Base-by-base conservation (phyloP, 2,797 vertebrate species). In the Mormyrus hasselquistii region DNA sequence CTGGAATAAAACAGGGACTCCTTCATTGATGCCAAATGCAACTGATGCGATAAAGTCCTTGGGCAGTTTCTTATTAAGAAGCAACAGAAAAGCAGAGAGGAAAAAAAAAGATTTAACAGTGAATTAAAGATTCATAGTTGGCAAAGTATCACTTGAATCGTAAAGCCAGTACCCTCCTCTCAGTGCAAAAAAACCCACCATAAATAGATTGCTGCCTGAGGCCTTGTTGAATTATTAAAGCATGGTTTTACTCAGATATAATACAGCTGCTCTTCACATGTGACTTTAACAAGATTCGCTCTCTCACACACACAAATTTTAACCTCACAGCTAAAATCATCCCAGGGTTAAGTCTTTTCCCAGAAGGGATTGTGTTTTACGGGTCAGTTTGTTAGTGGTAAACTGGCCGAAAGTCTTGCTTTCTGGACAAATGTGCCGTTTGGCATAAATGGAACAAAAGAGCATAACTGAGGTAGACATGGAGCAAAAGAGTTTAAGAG, bases 51-150 rank as follows among this genome's bases (percentile, higher is more conserved):
- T 29, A 50, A 22, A 12, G 4, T 50, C 50, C 29, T 86, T 19
- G 12, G 5, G 52, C 52, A 29, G 29, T 86, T 53, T 86, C 38
- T 65, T 59, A 44, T 87, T 38, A 62, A 44, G 29, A 62, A n/a
- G 52, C n/a, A 87, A 25, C 34, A 49, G 38, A 62, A 62, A 57
- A 10, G 52, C 14, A 59, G 53, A 38, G 53, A 65, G 47, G 14
- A 22, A 69, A 52, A 14, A 14, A 62, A 19, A 50, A 83, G 53
- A 59, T n/a, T 82, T 47, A 25, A 83, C 82, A 16, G 8, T 41
- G 41, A 89, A 85, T 89, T 62, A 89, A 89, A 85, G 57, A 86
- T 86, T 52, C n/a, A 65, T 69, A 89, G 47, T 69, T 89, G 88
- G 79, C 55, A 82, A 86, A 49, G 47, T 65, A 41, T 47, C 22